Percentiles rank a stretch among this genome's conserved stretches.
phyloP scores from a whole-genome alignment of 1,140 invertebrate species.

The Bemisia tabaci region DNA sequence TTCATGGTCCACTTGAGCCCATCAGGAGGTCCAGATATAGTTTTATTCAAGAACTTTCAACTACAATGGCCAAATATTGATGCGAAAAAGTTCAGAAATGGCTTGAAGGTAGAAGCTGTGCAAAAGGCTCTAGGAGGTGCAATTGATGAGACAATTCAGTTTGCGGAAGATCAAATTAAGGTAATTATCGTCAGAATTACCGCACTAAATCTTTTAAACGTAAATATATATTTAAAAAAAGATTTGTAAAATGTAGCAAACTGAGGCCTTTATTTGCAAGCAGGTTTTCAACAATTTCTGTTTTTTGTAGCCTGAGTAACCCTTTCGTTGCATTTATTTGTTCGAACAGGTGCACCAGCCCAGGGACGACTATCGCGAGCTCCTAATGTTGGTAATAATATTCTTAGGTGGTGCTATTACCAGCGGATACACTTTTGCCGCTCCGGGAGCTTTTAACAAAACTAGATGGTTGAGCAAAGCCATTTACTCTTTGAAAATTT shows the following conservation, averaged over 20 bases:
- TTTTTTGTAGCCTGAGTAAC: too few relatives aligned
- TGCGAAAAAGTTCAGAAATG: slow-evolving; percentile 1
- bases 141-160: slow-evolving; percentile 5
- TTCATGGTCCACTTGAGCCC: slow-evolving; percentile 10
- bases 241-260: too few relatives aligned
- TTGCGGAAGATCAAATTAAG: slow-evolving; percentile 2
- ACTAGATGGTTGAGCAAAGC: slow-evolving; percentile 1
- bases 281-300: too few relatives aligned
- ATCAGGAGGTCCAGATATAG: slow-evolving; percentile 9
- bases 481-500: slow-evolving; percentile 2
- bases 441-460: slow-evolving; percentile 5
- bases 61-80: background rate
- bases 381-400: slow-evolving; percentile 7
- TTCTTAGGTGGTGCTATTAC: slow-evolving; percentile 5
- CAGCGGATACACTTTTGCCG: slow-evolving; percentile 2
- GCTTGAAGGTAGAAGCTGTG: background rate
- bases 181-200: slow-evolving; percentile 14
- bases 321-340: too few relatives aligned
- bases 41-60: slow-evolving; percentile 6
- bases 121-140: background rate
- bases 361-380: slow-evolving; percentile 10
- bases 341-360: slow-evolving; percentile 3
- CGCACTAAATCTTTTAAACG: too few relatives aligned
- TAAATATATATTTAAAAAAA: too few relatives aligned
- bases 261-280: too few relatives aligned